These are phyloP conservation scores for Vidua chalybeata DNA, from an alignment of 2,113 vertebrate species.

Conservation along the genomic window DNA sequence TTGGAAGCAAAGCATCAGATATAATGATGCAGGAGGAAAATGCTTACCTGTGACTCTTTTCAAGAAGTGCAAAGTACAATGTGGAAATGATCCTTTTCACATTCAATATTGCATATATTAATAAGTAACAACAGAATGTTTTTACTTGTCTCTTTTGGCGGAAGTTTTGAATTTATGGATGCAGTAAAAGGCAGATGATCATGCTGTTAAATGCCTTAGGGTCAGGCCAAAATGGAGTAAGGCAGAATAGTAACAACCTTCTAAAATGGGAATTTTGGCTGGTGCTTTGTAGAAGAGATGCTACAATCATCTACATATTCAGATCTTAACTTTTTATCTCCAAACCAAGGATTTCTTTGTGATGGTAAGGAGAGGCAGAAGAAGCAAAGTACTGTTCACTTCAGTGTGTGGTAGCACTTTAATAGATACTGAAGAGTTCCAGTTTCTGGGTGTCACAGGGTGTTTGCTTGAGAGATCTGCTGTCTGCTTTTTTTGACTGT, in stretches of 20 bases:
- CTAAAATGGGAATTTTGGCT: background rate
- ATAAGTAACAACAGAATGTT: background rate
- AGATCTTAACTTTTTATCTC: background rate
- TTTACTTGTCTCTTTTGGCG: background rate
- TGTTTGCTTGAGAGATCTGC: background rate
- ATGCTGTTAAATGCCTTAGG: background rate
- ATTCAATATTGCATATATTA: background rate
- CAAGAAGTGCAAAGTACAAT: fast-evolving
- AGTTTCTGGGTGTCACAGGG: background rate
- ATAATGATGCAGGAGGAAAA: background rate
- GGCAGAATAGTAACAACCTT: background rate
- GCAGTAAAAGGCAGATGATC: background rate
- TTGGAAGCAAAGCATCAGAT: background rate
- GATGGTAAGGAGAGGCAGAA: background rate
- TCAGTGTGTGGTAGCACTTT: background rate
- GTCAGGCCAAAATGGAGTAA: background rate
- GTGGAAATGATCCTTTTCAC: background rate
- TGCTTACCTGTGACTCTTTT: background rate
- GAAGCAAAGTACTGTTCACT: background rate
- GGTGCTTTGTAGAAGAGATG: background rate
- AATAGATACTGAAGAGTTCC: background rate
- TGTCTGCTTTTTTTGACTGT: background rate
- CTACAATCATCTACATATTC: background rate
- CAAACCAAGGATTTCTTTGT: background rate
- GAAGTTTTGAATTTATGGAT: background rate